phyloP scores from a whole-genome alignment of 2,888 invertebrate genomes.

The Erannis defoliaria region DNA sequence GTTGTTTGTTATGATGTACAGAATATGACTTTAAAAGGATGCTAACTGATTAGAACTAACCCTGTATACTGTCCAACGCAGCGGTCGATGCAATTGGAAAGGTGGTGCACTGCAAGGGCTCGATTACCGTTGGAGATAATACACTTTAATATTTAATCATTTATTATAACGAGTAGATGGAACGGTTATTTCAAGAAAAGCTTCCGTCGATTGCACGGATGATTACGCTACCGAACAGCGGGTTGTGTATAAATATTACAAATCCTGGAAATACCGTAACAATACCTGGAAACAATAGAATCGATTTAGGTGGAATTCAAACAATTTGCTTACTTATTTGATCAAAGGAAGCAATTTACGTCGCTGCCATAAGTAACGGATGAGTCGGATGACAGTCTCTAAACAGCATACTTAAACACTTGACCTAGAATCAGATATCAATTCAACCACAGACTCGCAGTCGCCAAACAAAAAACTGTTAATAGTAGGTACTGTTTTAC shows the following conservation, averaged over 20 bases:
- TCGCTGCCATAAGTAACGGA: conserved; percentile 2
- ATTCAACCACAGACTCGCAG: conserved; percentile 51
- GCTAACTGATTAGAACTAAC: no score
- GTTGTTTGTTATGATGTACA: no score
- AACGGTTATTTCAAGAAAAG: conserved; percentile 60
- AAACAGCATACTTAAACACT: conserved; percentile 49
- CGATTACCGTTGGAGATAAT: conserved; percentile 44
- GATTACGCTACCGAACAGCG: conserved; percentile 63
- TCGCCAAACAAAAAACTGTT: conserved; percentile 27
- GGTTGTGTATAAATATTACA: conserved; percentile 66
- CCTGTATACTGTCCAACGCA: conserved; percentile 7
- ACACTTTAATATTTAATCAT: conserved; percentile 49
- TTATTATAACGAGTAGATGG: conserved; percentile 49
- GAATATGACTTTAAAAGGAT: no score
- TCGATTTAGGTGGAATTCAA: conserved; percentile 40
- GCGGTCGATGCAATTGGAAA: conserved; percentile 48
- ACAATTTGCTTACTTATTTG: conserved; percentile 11
- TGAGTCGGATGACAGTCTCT: conserved; percentile 5
- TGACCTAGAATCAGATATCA: conserved; percentile 61
- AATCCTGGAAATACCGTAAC: conserved; percentile 55
- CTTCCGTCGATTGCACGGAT: conserved; percentile 66
- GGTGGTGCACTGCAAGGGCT: conserved; percentile 52
- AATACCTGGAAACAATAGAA: conserved; percentile 64
- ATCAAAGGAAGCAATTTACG: conserved; percentile 3
- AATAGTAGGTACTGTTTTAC: not conserved